Base-by-base conservation (phyloP, 2,113 vertebrate genomes). In the Gymnogyps californianus region DNA sequence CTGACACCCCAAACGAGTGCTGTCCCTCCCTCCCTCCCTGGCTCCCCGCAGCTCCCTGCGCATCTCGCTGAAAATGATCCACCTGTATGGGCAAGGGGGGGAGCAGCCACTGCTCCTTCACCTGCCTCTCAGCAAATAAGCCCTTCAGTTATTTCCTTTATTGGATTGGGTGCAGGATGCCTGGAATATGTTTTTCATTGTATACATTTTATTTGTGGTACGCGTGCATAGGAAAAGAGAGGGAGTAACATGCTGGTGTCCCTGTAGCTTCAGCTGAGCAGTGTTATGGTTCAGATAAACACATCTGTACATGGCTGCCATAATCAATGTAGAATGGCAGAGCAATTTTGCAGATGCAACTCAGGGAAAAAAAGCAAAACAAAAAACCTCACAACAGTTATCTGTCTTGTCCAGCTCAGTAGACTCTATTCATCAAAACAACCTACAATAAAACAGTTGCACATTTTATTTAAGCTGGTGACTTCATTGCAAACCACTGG, bases 241-340 rank as follows among this genome's bases (percentile, higher is more conserved):
- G 52, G 87, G 69, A 87, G 79, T 85, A 84, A 89, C 11, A 6
- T 62, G 57, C 65, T 84, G 34, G 36, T 91, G 66, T 96, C 85
- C 93, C 95, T 96, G 91, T 87, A 94, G 97, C 90, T 96, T 96
- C 95, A 97, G 85, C 74, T 5, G 87, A 94, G 91, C 83, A 91
- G 54, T 83, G 91, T 61, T 97, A 80, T 89, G 93, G 90, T 96
- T 97, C 90, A 91, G 96, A 96, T 96, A 97, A 98, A 96, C 94
- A 81, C 62, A 40, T 95, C 96, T 97, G 94, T 97, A 97, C 90
- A 81, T 42, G 89, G 95, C 95, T 98, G 96, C 98, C 93, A 82
- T 96, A 95, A 98, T 97, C 98, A 96, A 94, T 70, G 97, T 96
- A 95, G 90, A 98, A 96, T 88, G 92, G 97, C 94, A 98, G 95